Percentiles rank a stretch among this genome's conserved stretches.
phyloP scores from a whole-genome alignment of 2,888 invertebrate genomes.

The Syritta pipiens region DNA sequence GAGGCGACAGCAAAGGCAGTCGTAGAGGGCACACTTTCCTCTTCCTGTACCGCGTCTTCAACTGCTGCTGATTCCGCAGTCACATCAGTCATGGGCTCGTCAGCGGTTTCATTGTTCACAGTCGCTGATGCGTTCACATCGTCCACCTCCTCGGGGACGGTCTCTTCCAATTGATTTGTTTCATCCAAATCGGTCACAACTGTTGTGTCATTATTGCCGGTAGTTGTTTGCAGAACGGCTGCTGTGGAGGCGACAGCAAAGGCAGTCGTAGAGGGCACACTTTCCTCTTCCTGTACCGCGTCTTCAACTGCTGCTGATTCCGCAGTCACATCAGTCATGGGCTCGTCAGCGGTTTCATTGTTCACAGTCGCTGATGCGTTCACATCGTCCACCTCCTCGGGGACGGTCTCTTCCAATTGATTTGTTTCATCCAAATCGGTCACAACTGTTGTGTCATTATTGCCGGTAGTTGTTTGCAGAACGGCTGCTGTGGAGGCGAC shows the following conservation, averaged over 20 bases:
- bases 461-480: conserved; percentile 1
- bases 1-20: too few relatives aligned
- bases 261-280: too few relatives aligned
- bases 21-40: conserved; percentile 30
- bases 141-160: conserved; percentile 34
- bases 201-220: conserved; percentile 30
- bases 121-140: conserved; percentile 71
- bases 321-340: conserved; percentile 1
- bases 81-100: conserved; percentile 16
- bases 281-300: conserved; percentile 10
- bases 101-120: conserved; percentile 67
- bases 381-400: conserved; percentile 43
- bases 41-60: background rate
- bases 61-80: background rate
- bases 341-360: conserved; percentile 75
- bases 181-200: conserved; percentile 44
- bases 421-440: conserved; percentile 51
- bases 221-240: conserved; percentile 10
- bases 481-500: conserved; percentile 1
- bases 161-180: conserved; percentile 24
- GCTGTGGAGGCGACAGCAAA: background rate
- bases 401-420: conserved; percentile 17
- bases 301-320: background rate
- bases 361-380: conserved; percentile 73
- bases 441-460: conserved; percentile 24